A percentile compares a stretch with the other conserved stretches of the same genome.
Evolutionary conservation across 2,113 vertebrate species (phyloP).

Genomic region (Hippocampus zosterae): DNA sequence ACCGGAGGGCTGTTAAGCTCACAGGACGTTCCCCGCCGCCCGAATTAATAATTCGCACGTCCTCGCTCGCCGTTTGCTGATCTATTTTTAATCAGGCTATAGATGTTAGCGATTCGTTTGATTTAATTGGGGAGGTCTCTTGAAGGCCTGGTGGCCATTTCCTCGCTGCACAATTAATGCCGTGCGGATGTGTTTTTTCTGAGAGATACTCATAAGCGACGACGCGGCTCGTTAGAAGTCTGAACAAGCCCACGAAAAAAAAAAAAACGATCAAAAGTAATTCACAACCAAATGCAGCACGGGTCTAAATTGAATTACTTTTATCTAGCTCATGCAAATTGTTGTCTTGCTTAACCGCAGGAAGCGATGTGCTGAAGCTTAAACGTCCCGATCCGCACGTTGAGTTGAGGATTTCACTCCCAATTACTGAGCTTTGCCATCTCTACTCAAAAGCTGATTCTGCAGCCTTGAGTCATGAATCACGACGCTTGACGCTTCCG

Average conservation of each 20-base stretch:
- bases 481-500: neutral
- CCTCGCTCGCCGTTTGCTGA: slow-evolving; percentile 22
- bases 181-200: slow-evolving; percentile 5
- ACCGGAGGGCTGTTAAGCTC: slow-evolving; percentile 42
- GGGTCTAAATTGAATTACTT: neutral
- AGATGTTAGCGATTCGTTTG: slow-evolving; percentile 41
- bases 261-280: neutral
- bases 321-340: no score
- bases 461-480: slow-evolving; percentile 1
- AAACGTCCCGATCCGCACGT: neutral
- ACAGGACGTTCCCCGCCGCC: slow-evolving; percentile 17
- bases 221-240: slow-evolving; percentile 11
- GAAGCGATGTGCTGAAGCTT: neutral
- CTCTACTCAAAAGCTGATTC: neutral
- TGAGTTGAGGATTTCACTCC: neutral
- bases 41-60: slow-evolving; percentile 54
- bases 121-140: slow-evolving; percentile 43
- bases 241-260: neutral
- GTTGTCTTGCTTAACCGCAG: neutral
- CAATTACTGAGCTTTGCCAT: neutral
- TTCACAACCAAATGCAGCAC: neutral
- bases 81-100: slow-evolving; percentile 49
- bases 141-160: slow-evolving; percentile 14
- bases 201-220: neutral
- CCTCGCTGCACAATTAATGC: slow-evolving; percentile 5